Base-by-base conservation (phyloP, 1,140 invertebrate species). In the Nymphalis io region DNA sequence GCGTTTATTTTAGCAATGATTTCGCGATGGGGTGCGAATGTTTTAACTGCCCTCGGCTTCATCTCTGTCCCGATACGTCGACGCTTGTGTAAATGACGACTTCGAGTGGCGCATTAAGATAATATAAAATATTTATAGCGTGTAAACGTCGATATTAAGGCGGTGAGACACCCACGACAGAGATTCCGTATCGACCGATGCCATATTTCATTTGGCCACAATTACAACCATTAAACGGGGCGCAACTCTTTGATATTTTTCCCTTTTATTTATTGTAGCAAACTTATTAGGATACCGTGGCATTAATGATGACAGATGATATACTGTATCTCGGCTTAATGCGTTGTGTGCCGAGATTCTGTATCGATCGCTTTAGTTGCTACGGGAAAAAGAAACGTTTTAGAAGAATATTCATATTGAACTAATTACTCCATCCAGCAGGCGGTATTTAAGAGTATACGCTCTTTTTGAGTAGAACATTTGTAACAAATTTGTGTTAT, bases 291-390 rank as follows among this genome's bases (percentile, higher is more conserved):
- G 87, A 89, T 88, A 79, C 82, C 74, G 76, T 89, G 89, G 89
- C 89, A 85, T 90, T 91, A 91, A 91, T 91, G 87, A 91, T 91
- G 89, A 91, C 88, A 89, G 88, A 91, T 90, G 88, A 84, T 84
- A 78, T 82, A 80, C 76, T 75, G 79, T 85, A 86, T 85, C 80
- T 73, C 68, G 79, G 71, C 80, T 85, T 88, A 88, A 88, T 89
- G 85, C 79, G 81, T 83, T 84, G 75, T 79, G 75, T 83, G 79
- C 80, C 80, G 78, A 79, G 72, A 70, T 73, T 80, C 78, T 73
- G 76, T 72, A 75, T 72, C 73, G 80, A 80, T 80, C 75, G 72
- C 75, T 82, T 79, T 74, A 74, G 74, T 79, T 74, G 78, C 71
- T 75, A 75, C 73, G 73, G 68, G 62, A 70, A 80, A 83, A 80